Evolutionary conservation across 1,140 invertebrate genomes (phyloP).

Genomic region (Anastatus disparis): DNA sequence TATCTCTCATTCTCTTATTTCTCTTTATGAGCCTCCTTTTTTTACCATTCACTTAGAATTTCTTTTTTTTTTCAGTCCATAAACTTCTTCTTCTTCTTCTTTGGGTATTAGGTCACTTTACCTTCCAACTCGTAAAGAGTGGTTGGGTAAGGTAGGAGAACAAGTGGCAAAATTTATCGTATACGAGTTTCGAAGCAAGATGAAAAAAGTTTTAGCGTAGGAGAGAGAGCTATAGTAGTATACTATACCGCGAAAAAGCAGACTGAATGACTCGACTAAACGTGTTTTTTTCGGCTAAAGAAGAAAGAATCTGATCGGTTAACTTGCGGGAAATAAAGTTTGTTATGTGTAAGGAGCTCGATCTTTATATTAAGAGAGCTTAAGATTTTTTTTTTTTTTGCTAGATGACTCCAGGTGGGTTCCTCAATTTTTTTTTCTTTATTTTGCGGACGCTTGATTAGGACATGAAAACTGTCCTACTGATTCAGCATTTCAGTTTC

Average conservation of each 20-base stretch:
- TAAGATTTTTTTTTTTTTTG: too few relatives aligned
- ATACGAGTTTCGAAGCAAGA: not conserved
- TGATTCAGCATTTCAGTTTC: too few relatives aligned
- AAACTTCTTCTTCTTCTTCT: too few relatives aligned
- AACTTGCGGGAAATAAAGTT: not conserved
- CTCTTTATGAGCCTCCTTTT: too few relatives aligned
- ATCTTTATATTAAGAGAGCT: too few relatives aligned
- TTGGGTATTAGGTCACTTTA: slow-evolving; percentile 33
- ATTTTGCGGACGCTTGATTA: too few relatives aligned
- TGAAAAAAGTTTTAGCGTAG: slow-evolving; percentile 31
- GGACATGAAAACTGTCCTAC: too few relatives aligned
- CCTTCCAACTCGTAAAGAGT: not conserved
- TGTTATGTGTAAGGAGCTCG: too few relatives aligned
- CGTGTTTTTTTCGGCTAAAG: too few relatives aligned
- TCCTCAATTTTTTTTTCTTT: too few relatives aligned
- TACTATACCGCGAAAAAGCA: not conserved
- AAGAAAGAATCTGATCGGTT: too few relatives aligned
- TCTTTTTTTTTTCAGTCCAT: slow-evolving; percentile 30
- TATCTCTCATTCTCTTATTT: not conserved
- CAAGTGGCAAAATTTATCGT: slow-evolving; percentile 30
- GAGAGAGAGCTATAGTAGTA: not conserved
- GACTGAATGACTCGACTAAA: not conserved
- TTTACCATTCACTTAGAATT: slow-evolving; percentile 12
- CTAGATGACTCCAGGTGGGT: too few relatives aligned
- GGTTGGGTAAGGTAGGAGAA: not conserved